Evolutionary conservation across 2,113 vertebrate species (phyloP), one percentile per base, ranked within the genome.

Genomic region (Ptilorrhoa leucosticta): DNA sequence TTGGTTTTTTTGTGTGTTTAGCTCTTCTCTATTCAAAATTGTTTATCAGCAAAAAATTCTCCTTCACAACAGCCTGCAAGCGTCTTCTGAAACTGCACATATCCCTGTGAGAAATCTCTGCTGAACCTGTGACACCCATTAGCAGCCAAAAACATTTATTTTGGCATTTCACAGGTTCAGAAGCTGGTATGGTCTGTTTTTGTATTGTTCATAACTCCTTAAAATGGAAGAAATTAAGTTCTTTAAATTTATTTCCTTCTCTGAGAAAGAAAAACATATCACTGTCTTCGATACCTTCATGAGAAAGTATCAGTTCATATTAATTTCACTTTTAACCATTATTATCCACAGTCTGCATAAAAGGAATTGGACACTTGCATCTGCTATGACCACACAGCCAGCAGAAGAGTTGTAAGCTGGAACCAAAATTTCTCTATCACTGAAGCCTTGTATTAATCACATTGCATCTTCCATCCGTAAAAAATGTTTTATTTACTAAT

Each of bases 401-500:
- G 45, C 0, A 72, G 61, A 70, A 66, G 16, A 72, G 11, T 30
- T 45, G 9, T 40, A 60, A 80, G 44, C 5, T 80, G 53, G 37
- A 77, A 65, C 76, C 5, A 15, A 35, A 76, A 48, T 23, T 85
- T 56, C 31, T 73, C 47, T 80, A 28, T 79, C 40, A 30, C 20
- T 48, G 45, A 86, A 86, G 15, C 10, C 12, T 33, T 64, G 28
- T 40, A 22, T 64, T 69, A 69, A 76, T 77, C 28, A 28, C 7
- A 23, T 65, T 6, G 10, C 40, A 65, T 73, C 40, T 60, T 77
- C 58, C n/a, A 40, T 56, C 17, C 0, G 1, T 68, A 83, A 88
- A 76, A 71, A 83, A 13, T 20, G 23, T 45, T 91, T 91, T 61
- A 54, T 72, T 80, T 95, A 56, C 27, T 72, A 56, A 56, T 76